Conservation (phyloP, 1,140 invertebrate genomes). For the Leptinotarsa undecemlineata region DNA sequence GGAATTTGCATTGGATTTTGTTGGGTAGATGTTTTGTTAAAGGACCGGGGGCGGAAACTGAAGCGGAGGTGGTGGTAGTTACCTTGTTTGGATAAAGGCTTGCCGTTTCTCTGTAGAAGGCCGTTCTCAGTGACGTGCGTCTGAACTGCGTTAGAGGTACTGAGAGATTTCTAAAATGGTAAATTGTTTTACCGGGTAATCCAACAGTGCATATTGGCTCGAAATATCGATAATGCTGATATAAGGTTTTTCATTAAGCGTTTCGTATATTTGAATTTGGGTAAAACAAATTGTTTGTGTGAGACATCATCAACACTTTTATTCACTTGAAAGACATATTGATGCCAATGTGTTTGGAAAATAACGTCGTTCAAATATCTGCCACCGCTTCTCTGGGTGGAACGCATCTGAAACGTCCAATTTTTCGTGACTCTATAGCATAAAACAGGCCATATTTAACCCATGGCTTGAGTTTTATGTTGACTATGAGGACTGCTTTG, state of each 20-base stretch:
- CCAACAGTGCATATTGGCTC: too few species aligned
- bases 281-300: background rate
- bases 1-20: constrained; percentile 20
- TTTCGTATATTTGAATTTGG: background rate
- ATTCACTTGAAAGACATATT: background rate
- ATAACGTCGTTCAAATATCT: too few species aligned
- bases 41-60: constrained; percentile 10
- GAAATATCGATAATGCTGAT: too few species aligned
- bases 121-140: constrained; percentile 2
- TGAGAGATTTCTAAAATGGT: background rate
- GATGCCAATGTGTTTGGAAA: too few species aligned
- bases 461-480: too few species aligned
- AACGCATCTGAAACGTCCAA: too few species aligned
- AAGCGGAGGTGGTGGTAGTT: constrained; percentile 24
- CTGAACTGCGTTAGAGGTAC: background rate
- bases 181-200: background rate
- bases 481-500: too few species aligned
- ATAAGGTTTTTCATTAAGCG: too few species aligned
- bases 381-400: too few species aligned
- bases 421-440: too few species aligned
- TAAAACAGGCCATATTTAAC: too few species aligned
- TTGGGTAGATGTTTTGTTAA: constrained; percentile 20
- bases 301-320: background rate
- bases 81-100: constrained; percentile 21
- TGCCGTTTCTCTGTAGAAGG: constrained; percentile 15